Conservation (phyloP, 1,140 invertebrate species). For the Drosophila novamexicana region DNA sequence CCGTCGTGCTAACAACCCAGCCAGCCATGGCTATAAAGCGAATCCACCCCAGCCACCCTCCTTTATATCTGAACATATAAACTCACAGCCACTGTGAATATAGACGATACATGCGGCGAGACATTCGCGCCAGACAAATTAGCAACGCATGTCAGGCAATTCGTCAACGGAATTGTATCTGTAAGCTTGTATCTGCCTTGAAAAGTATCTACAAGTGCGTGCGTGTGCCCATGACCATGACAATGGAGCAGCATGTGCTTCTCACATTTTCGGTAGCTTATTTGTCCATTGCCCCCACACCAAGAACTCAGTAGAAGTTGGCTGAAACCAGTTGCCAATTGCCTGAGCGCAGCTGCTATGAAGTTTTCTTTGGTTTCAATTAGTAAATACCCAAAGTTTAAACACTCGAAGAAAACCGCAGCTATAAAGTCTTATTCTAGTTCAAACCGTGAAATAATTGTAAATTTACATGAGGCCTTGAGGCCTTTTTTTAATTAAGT, state of each 20-base stretch:
- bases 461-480: too few relatives aligned
- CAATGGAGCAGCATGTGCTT: constrained; percentile 15
- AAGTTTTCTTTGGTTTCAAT: constrained; percentile 58
- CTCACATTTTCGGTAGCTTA: constrained; percentile 25
- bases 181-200: constrained; percentile 4
- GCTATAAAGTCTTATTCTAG: neutral
- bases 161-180: constrained; percentile 31
- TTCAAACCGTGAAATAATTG: too few relatives aligned
- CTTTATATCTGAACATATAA: constrained; percentile 5
- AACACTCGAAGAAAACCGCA: neutral
- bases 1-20: constrained; percentile 58
- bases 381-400: constrained; percentile 26
- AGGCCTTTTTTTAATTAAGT: too few relatives aligned
- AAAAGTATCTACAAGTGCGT: constrained; percentile 44
- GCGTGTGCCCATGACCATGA: constrained; percentile 48
- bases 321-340: constrained; percentile 57
- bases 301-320: constrained; percentile 26
- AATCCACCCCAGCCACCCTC: constrained; percentile 4
- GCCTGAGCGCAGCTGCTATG: constrained; percentile 51
- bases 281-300: constrained; percentile 18
- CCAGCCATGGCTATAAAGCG: constrained; percentile 30
- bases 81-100: constrained; percentile 1
- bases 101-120: constrained; percentile 17
- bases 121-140: constrained; percentile 50
- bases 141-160: constrained; percentile 52